These are phyloP conservation scores for Neoseiulus cucumeris DNA, from an alignment of 1,140 invertebrate genomes.

Conservation along the genomic window DNA sequence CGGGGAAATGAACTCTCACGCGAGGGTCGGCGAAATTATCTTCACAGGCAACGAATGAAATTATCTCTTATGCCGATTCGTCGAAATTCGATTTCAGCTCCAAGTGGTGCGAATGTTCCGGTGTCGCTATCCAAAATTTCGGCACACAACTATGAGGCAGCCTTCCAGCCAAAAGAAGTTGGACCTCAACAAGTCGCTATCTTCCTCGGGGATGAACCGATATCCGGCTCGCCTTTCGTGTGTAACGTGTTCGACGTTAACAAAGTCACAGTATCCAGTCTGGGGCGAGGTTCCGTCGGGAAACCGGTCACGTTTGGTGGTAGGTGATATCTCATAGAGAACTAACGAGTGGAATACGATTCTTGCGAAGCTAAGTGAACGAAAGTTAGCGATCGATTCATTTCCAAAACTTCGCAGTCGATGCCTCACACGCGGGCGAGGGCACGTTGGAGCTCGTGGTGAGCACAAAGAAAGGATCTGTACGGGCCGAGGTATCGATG, in stretches of 20 bases:
- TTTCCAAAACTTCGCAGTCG: too few species aligned
- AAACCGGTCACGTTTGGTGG: conserved; percentile 27
- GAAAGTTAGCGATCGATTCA: too few species aligned
- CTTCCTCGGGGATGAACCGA: conserved; percentile 52
- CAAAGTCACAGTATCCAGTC: conserved; percentile 55
- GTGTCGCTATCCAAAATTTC: conserved; percentile 16
- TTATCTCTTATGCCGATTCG: too few species aligned
- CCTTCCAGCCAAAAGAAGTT: conserved; percentile 23
- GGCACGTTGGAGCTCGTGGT: conserved; percentile 85
- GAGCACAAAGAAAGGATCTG: conserved; percentile 54
- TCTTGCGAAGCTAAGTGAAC: too few species aligned
- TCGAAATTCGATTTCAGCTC: conserved; percentile 13
- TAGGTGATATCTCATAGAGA: conserved; percentile 18
- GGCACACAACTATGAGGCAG: conserved; percentile 17
- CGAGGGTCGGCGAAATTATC: too few species aligned
- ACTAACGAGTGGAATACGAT: too few species aligned
- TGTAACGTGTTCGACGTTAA: conserved; percentile 81
- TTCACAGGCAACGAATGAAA: too few species aligned
- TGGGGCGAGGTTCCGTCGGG: conserved; percentile 32
- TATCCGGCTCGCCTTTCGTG: conserved; percentile 71
- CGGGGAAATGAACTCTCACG: too few species aligned
- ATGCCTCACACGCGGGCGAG: conserved; percentile 83
- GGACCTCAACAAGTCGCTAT: conserved; percentile 62
- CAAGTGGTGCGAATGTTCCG: conserved; percentile 19
- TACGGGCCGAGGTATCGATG: conserved; percentile 47